Conservation (phyloP, 2,888 invertebrate species). For the Xylota segnis region DNA sequence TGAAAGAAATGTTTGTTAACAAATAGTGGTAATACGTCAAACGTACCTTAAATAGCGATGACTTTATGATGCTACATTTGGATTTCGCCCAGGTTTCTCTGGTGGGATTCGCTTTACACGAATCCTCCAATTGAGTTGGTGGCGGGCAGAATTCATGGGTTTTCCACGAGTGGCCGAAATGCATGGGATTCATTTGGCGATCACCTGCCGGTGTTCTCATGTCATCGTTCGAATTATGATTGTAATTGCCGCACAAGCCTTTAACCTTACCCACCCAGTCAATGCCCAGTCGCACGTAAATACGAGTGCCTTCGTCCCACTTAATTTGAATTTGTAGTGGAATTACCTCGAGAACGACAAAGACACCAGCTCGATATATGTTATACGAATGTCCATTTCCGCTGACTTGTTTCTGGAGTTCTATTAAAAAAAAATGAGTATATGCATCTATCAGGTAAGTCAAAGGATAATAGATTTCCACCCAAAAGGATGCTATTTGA, state of each 20-base stretch:
- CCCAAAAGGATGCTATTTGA: too few relatives aligned
- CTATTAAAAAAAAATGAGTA: conserved; percentile 70
- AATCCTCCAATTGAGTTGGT: conserved; percentile 86
- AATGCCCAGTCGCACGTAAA: conserved; percentile 91
- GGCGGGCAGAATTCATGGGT: conserved; percentile 89
- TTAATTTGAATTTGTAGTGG: conserved; percentile 91
- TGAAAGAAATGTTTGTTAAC: conserved; percentile 39
- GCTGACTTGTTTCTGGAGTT: conserved; percentile 80
- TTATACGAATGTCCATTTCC: conserved; percentile 81
- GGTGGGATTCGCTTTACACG: conserved; percentile 91
- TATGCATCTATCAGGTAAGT: too few relatives aligned
- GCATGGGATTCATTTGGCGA: conserved; percentile 89
- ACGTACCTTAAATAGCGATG: conserved; percentile 87
- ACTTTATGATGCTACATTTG: conserved; percentile 91
- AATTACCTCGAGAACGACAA: conserved; percentile 91
- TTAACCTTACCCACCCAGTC: conserved; percentile 92
- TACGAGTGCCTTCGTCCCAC: conserved; percentile 94
- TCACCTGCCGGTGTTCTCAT: conserved; percentile 94
- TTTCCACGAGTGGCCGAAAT: conserved; percentile 96
- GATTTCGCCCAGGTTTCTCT: conserved; percentile 92
- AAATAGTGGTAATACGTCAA: background rate
- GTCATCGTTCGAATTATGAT: conserved; percentile 93
- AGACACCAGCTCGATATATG: conserved; percentile 87
- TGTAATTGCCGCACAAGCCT: conserved; percentile 96
- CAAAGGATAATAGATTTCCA: too few relatives aligned